Conservation (phyloP, 2,888 invertebrate species). For the Willowsia nigromaculata region DNA sequence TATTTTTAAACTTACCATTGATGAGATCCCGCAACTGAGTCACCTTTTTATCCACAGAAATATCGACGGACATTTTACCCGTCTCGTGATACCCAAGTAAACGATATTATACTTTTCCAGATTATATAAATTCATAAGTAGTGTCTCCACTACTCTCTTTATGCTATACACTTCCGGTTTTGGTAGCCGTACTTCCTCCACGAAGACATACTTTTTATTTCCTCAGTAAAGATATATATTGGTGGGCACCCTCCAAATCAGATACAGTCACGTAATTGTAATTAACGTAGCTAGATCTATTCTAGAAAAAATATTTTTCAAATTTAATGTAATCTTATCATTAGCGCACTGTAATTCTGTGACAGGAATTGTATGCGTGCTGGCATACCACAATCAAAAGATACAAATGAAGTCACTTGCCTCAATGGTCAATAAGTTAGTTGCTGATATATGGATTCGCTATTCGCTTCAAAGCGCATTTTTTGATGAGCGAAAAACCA, state of each 20-base stretch:
- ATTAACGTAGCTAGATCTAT: background rate
- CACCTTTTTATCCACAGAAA: constrained; percentile 54
- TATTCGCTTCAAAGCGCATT: background rate
- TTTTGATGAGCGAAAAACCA: constrained; percentile 5
- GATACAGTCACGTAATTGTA: background rate
- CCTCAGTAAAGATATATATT: background rate
- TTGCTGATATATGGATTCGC: background rate
- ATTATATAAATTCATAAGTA: background rate
- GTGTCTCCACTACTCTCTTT: background rate
- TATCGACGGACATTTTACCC: constrained; percentile 44
- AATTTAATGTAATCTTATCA: background rate
- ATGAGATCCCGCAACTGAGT: constrained; percentile 58
- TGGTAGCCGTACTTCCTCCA: background rate
- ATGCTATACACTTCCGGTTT: constrained; percentile 18
- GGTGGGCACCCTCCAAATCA: background rate
- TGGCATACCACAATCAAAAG: background rate
- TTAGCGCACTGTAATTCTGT: background rate
- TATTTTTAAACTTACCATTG: constrained; percentile 33
- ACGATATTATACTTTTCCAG: background rate
- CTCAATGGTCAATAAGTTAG: background rate
- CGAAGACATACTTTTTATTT: constrained; percentile 14
- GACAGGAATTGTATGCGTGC: background rate
- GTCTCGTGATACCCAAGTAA: background rate
- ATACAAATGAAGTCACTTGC: background rate
- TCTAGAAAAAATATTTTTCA: background rate